Percentiles rank a stretch among this genome's conserved stretches.
These are phyloP conservation scores for Meloidogyne chitwoodi DNA, from an alignment of 1,140 invertebrate species.

Conservation along the genomic window DNA sequence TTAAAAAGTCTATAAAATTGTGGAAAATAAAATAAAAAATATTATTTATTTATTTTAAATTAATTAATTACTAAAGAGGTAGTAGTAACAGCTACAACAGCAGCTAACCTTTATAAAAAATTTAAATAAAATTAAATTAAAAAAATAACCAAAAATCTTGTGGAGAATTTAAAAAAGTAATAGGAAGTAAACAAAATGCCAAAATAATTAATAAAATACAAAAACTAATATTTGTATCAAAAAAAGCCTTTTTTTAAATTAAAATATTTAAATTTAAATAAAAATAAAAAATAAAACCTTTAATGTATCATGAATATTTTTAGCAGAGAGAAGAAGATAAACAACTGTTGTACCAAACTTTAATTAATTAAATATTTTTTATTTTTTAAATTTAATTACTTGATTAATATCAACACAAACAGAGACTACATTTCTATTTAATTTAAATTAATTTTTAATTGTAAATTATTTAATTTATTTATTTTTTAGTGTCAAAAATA, in stretches of 20 bases:
- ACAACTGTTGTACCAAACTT: constrained; percentile 72
- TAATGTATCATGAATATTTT: constrained; percentile 64
- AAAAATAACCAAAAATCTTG: constrained; percentile 70
- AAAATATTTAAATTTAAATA: constrained; percentile 62
- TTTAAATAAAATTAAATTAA: constrained; percentile 62
- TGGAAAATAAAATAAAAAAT: too few relatives aligned
- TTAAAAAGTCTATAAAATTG: too few relatives aligned
- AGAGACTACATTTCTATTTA: constrained; percentile 65
- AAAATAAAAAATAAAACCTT: constrained; percentile 62
- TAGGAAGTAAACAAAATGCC: constrained; percentile 66
- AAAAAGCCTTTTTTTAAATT: constrained; percentile 61
- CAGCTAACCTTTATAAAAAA: constrained; percentile 61
- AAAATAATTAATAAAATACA: constrained; percentile 70
- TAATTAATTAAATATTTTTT: constrained; percentile 68
- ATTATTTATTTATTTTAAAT: constrained; percentile 10
- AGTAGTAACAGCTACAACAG: constrained; percentile 42
- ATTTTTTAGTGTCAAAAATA: too few relatives aligned
- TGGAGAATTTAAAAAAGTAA: constrained; percentile 71
- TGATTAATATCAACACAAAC: constrained; percentile 66
- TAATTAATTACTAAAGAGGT: constrained; percentile 62
- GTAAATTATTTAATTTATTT: constrained; percentile 62
- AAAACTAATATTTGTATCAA: constrained; percentile 64
- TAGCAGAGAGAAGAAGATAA: constrained; percentile 70
- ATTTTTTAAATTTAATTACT: constrained; percentile 69
- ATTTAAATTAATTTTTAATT: too few relatives aligned